Conservation (phyloP, 1,140 invertebrate species). For the Gryllus bimaculatus region DNA sequence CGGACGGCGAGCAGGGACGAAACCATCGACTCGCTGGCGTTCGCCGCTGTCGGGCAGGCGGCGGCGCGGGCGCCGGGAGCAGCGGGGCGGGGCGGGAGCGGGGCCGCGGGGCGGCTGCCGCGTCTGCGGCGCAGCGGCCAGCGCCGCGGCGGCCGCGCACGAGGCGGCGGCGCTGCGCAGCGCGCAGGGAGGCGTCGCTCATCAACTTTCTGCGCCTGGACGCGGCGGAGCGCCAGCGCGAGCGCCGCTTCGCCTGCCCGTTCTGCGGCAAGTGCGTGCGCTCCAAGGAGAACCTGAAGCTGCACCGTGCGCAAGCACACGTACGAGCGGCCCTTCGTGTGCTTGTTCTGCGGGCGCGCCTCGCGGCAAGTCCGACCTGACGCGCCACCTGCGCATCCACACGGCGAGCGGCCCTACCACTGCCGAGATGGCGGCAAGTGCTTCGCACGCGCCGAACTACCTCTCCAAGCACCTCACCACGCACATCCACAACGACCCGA, state of each 20-base stretch:
- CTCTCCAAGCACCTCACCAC: conserved; percentile 84
- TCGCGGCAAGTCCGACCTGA: conserved; percentile 81
- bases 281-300: conserved; percentile 77
- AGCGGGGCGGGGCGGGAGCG: not conserved
- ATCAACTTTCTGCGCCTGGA: conserved; percentile 51
- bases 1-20: conserved; percentile 52
- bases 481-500: conserved; percentile 55
- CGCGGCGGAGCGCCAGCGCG: conserved; percentile 50
- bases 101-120: conserved; percentile 28
- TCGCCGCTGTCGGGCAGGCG: conserved; percentile 32
- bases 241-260: conserved; percentile 65
- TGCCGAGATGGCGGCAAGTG: conserved; percentile 82
- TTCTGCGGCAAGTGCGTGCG: conserved; percentile 83
- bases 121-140: conserved; percentile 62
- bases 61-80: conserved; percentile 35
- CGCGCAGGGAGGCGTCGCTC: conserved; percentile 45
- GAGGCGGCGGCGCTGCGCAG: conserved; percentile 28
- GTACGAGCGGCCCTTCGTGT: conserved; percentile 76
- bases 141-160: conserved; percentile 30
- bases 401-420: conserved; percentile 76
- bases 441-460: conserved; percentile 78
- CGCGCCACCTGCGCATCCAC: conserved; percentile 74
- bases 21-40: conserved; percentile 49
- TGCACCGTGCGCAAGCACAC: conserved; percentile 81
- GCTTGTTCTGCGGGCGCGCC: conserved; percentile 73